Evolutionary conservation across 1,140 invertebrate species (phyloP).

Genomic region (Hypothenemus hampei): DNA sequence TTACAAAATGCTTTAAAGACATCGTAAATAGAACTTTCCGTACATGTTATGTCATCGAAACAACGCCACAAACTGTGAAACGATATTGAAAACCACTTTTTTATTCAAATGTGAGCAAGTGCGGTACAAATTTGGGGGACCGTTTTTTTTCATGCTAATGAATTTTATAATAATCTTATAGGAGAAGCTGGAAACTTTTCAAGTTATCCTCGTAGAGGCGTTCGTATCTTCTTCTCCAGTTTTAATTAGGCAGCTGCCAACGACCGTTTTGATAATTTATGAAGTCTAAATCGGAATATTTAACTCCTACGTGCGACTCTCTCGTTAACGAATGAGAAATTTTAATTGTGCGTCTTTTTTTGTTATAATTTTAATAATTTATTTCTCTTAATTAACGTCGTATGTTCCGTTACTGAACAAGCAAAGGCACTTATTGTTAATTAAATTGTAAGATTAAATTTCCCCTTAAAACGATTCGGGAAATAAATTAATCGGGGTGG

Average conservation of each 20-base stretch:
- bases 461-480: not conserved
- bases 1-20: no score
- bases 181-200: no score
- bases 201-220: no score
- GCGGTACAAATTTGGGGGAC: not conserved
- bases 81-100: no score
- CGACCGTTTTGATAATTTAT: conserved; percentile 19
- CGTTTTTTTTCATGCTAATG: no score
- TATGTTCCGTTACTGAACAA: not conserved
- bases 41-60: no score
- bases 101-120: not conserved
- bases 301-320: conserved; percentile 11
- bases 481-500: conserved; percentile 16
- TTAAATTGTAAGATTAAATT: not conserved
- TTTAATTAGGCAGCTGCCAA: conserved; percentile 17
- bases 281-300: conserved; percentile 18
- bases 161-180: no score
- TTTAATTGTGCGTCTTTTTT: conserved; percentile 13
- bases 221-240: no score
- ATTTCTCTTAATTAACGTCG: conserved; percentile 3
- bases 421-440: no score
- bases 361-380: no score
- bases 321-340: conserved; percentile 9
- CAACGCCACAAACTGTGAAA: no score
- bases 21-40: no score